These are phyloP conservation scores for Datnioides undecimradiatus DNA, from an alignment of 2,113 vertebrate species.

Conservation along the genomic window DNA sequence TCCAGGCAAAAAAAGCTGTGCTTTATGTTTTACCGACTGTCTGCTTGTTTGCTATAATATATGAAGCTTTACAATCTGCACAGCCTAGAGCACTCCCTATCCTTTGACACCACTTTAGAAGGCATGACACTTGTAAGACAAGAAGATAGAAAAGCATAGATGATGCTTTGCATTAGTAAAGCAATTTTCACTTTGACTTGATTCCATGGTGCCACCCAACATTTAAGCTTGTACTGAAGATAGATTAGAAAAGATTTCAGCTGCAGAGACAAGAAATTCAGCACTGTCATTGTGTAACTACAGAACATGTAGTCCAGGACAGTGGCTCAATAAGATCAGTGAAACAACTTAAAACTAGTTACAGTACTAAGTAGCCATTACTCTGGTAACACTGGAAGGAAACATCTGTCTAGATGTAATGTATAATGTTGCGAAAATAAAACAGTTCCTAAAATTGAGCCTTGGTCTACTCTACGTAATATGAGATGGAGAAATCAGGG, in stretches of 20 bases:
- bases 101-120: background rate
- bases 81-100: background rate
- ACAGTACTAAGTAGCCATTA: background rate
- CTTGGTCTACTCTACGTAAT: background rate
- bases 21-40: background rate
- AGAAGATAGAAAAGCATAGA: background rate
- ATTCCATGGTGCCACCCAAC: background rate
- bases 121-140: background rate
- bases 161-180: background rate
- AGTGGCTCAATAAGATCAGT: background rate
- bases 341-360: too few species aligned
- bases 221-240: constrained; percentile 7
- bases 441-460: background rate
- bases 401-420: background rate
- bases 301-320: background rate
- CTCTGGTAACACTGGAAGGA: background rate
- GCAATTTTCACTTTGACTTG: background rate
- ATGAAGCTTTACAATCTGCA: background rate
- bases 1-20: background rate
- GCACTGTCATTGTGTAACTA: background rate
- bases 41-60: background rate
- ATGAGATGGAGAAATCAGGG: background rate
- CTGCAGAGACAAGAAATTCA: background rate
- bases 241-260: background rate
- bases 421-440: background rate